Conservation (phyloP, 2,888 invertebrate genomes). For the Meandrusa payeni region DNA sequence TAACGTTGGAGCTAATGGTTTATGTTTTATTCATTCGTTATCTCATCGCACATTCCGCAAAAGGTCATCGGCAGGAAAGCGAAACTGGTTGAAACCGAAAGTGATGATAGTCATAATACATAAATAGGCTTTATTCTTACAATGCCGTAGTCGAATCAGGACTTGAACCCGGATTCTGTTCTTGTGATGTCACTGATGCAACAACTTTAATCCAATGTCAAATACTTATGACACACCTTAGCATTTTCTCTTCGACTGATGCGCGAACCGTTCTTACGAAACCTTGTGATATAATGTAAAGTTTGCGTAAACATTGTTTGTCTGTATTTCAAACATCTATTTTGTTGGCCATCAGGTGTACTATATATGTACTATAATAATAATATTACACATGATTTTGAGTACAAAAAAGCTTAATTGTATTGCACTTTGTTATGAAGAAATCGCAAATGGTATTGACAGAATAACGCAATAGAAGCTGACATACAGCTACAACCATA, state of each 20-base stretch:
- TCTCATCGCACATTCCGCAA: conserved; percentile 61
- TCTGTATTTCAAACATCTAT: conserved; percentile 33
- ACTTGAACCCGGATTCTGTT: conserved; percentile 41
- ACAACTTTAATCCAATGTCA: conserved; percentile 57
- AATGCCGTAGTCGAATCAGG: conserved; percentile 33
- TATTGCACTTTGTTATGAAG: too few species aligned
- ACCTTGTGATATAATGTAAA: conserved; percentile 37
- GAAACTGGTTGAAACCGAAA: conserved; percentile 68
- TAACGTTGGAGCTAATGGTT: conserved; percentile 27
- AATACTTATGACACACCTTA: conserved; percentile 38
- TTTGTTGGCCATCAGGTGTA: too few species aligned
- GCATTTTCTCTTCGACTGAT: conserved; percentile 34
- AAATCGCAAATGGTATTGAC: too few species aligned
- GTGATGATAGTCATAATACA: conserved; percentile 28
- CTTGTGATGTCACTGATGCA: conserved; percentile 51
- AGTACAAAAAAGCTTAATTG: too few species aligned
- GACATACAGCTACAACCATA: too few species aligned
- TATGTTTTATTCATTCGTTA: conserved; percentile 64
- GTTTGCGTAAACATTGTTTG: conserved; percentile 50
- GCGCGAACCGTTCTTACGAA: conserved; percentile 40
- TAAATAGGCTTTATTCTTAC: conserved; percentile 34
- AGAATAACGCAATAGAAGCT: too few species aligned
- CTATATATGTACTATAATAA: too few species aligned
- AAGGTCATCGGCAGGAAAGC: conserved; percentile 73
- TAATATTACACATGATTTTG: too few species aligned